These are phyloP conservation scores for Alitta virens DNA, from an alignment of 2,888 invertebrate species.

Conservation along the genomic window DNA sequence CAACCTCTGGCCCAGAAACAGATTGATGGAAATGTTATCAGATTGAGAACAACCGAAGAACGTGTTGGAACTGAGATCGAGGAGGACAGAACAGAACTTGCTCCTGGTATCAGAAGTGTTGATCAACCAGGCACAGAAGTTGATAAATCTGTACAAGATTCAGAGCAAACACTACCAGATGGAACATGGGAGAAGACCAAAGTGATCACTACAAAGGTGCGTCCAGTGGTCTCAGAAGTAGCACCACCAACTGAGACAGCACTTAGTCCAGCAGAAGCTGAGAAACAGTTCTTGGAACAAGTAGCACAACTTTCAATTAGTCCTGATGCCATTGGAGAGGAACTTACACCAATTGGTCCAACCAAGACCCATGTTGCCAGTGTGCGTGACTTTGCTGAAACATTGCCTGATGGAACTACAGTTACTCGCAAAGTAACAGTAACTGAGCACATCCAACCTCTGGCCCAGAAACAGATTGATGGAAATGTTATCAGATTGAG, in stretches of 20 bases:
- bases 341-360: conserved; percentile 14
- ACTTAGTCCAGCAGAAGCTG: conserved; percentile 8
- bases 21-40: conserved; percentile 28
- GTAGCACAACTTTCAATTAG: background rate
- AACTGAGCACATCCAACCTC: no score
- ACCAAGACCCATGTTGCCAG: conserved; percentile 21
- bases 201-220: conserved; percentile 37
- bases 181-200: conserved; percentile 32
- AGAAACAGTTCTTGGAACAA: conserved; percentile 7
- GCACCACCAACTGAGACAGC: conserved; percentile 27
- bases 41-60: conserved; percentile 31
- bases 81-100: conserved; percentile 17
- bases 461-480: no score
- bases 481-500: conserved; percentile 11
- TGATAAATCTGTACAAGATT: conserved; percentile 28
- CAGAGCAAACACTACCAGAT: conserved; percentile 31
- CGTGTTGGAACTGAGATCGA: conserved; percentile 26
- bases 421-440: conserved; percentile 26
- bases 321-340: no score
- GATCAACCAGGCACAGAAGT: conserved; percentile 10
- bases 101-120: conserved; percentile 15
- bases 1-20: conserved; percentile 14
- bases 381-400: conserved; percentile 30
- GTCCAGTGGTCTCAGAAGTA: conserved; percentile 34
- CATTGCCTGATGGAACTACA: conserved; percentile 31